phyloP scores from a whole-genome alignment of 2,888 invertebrate species.

The Heliconius hortense region DNA sequence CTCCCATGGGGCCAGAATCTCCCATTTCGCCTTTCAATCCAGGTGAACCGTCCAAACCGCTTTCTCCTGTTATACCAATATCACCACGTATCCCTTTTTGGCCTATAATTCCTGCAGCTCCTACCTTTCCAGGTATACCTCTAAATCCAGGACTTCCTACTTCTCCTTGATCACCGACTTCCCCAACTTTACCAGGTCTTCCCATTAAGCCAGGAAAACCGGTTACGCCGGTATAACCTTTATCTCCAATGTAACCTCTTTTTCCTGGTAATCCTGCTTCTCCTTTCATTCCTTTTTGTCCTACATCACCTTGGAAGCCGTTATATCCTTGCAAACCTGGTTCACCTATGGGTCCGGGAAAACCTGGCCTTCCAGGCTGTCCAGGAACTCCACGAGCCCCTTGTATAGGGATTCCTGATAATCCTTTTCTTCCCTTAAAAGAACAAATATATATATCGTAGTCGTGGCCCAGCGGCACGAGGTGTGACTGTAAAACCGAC shows the following conservation, averaged over 20 bases:
- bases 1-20: constrained; percentile 78
- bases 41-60: constrained; percentile 65
- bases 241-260: constrained; percentile 64
- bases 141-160: constrained; percentile 82
- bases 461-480: too few species aligned
- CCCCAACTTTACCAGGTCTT: constrained; percentile 58
- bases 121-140: constrained; percentile 86
- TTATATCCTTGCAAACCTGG: constrained; percentile 72
- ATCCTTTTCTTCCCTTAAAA: constrained; percentile 72
- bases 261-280: constrained; percentile 71
- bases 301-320: constrained; percentile 67
- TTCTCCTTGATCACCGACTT: constrained; percentile 70
- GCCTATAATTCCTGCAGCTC: constrained; percentile 58
- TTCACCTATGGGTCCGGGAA: constrained; percentile 81
- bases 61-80: constrained; percentile 52
- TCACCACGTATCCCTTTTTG: constrained; percentile 53
- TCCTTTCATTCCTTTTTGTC: constrained; percentile 82
- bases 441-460: too few species aligned
- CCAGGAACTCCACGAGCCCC: constrained; percentile 88
- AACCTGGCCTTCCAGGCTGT: constrained; percentile 87
- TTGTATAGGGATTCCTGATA: constrained; percentile 67
- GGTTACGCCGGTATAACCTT: constrained; percentile 63
- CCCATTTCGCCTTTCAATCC: constrained; percentile 68
- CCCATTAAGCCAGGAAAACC: constrained; percentile 71
- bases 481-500: too few species aligned